phyloP scores from a whole-genome alignment of 2,113 vertebrate genomes.

The Plecotus auritus region DNA sequence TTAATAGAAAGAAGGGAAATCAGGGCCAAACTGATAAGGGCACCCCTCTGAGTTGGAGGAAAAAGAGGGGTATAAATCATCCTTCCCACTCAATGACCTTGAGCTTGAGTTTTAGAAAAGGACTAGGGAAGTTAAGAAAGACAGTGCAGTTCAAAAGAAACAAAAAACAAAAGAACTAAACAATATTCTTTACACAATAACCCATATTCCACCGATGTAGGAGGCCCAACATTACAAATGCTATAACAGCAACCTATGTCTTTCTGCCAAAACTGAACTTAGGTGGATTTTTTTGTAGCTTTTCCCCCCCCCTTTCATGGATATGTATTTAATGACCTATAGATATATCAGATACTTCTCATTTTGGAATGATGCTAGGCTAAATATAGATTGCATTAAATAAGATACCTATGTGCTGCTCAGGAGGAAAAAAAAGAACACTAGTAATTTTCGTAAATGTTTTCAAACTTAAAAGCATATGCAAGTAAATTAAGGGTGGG shows the following conservation, averaged over 20 bases:
- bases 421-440: background rate
- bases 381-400: background rate
- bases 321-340: background rate
- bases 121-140: background rate
- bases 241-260: background rate
- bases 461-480: conserved; percentile 18
- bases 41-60: background rate
- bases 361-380: background rate
- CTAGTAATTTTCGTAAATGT: background rate
- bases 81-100: background rate
- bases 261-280: background rate
- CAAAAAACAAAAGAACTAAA: background rate
- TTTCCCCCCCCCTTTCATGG: background rate
- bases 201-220: background rate
- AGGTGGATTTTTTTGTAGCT: background rate
- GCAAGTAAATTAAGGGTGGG: background rate
- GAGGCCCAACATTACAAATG: background rate
- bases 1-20: background rate
- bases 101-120: background rate
- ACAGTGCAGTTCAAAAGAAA: background rate
- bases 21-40: background rate
- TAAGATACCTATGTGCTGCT: background rate
- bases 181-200: background rate
- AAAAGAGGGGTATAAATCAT: background rate
- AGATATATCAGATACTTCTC: background rate